These are phyloP conservation scores for Troides oblongomaculatus DNA, from an alignment of 2,888 invertebrate species.

Conservation along the genomic window DNA sequence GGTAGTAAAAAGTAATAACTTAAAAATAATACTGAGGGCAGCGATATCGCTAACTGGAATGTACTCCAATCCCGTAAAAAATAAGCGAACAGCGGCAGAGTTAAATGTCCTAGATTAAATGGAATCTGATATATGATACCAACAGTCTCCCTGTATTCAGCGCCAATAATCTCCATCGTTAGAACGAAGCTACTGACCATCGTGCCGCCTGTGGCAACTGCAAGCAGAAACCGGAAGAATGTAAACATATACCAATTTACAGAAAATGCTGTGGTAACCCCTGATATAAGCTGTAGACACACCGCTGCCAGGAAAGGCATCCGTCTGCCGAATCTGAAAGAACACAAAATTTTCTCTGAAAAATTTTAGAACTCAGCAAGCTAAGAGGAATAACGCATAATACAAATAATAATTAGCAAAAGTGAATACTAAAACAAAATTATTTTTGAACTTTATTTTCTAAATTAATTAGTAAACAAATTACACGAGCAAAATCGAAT, in stretches of 20 bases:
- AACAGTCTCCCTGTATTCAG: slow-evolving; percentile 82
- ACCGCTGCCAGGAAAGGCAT: slow-evolving; percentile 86
- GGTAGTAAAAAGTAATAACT: slow-evolving; percentile 87
- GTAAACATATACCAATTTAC: slow-evolving; percentile 85
- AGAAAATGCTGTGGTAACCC: slow-evolving; percentile 85
- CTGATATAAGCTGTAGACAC: slow-evolving; percentile 85
- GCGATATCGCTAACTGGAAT: slow-evolving; percentile 83
- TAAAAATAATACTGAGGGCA: slow-evolving; percentile 82
- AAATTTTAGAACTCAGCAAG: too few species aligned
- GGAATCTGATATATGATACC: slow-evolving; percentile 85
- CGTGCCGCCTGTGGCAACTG: slow-evolving; percentile 89
- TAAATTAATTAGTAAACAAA: too few species aligned
- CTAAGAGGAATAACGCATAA: too few species aligned
- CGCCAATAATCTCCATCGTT: slow-evolving; percentile 84
- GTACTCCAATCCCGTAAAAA: slow-evolving; percentile 83
- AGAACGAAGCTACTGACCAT: slow-evolving; percentile 89
- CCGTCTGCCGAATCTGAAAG: slow-evolving; percentile 86
- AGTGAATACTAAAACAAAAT: too few species aligned
- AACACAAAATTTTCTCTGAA: background rate
- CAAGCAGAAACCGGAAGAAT: slow-evolving; percentile 84
- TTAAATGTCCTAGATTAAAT: slow-evolving; percentile 84
- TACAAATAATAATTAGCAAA: too few species aligned
- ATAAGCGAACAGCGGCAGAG: slow-evolving; percentile 82
- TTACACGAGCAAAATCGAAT: too few species aligned
- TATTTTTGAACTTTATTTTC: too few species aligned